Conservation (phyloP, 2,888 invertebrate species). For the Xylocampa areola region DNA sequence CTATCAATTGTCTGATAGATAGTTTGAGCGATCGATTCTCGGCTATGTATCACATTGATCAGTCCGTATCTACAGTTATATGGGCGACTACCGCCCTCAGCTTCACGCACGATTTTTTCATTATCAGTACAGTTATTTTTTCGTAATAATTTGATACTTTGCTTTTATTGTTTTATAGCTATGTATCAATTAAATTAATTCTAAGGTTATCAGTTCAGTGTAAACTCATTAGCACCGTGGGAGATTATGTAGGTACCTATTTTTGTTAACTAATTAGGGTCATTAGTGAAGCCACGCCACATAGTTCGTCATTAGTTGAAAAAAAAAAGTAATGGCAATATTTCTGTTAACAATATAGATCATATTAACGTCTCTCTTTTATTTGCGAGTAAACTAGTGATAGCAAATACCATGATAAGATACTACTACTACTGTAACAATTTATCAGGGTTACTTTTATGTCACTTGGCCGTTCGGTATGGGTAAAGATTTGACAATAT, state of each 20-base stretch:
- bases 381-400: too few species aligned
- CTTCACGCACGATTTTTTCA: constrained; percentile 15
- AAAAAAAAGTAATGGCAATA: not conserved
- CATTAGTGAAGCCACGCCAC: constrained; percentile 11
- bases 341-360: not conserved
- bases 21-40: constrained; percentile 34
- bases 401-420: too few species aligned
- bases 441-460: too few species aligned
- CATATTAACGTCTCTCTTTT: too few species aligned
- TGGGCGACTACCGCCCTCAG: constrained; percentile 5
- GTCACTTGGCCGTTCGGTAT: too few species aligned
- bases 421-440: too few species aligned
- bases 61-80: constrained; percentile 10
- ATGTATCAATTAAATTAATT: constrained; percentile 2
- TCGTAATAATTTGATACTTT: constrained; percentile 15
- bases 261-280: constrained; percentile 33
- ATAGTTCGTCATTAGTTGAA: constrained; percentile 2
- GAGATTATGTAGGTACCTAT: constrained; percentile 12
- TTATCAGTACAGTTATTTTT: constrained; percentile 15
- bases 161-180: constrained; percentile 2
- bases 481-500: too few species aligned
- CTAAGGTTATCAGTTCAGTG: constrained; percentile 12
- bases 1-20: constrained; percentile 19
- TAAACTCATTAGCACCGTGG: constrained; percentile 17
- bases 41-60: constrained; percentile 5